Conservation (phyloP, 2,797 vertebrate genomes). For the Clarias platycephalus region DNA sequence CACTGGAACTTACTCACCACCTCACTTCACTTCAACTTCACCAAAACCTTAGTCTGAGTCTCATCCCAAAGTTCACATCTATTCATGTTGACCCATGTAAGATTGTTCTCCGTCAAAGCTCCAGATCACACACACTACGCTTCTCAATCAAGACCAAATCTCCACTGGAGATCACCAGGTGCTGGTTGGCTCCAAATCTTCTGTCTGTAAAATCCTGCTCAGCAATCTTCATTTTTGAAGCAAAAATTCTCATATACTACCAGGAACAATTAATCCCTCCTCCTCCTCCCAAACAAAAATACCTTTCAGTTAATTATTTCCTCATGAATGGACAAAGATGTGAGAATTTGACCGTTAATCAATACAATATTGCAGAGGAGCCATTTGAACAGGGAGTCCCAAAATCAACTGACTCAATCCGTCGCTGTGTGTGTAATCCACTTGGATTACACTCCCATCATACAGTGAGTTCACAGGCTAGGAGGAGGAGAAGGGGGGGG, state of each 20-base stretch:
- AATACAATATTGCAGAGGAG: constrained; percentile 29
- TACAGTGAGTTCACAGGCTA: constrained; percentile 53
- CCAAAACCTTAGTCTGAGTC: background rate
- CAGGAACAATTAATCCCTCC: constrained; percentile 5
- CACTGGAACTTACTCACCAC: constrained; percentile 16
- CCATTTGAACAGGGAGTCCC: constrained; percentile 39
- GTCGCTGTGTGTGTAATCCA: constrained; percentile 74
- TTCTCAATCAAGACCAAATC: constrained; percentile 3
- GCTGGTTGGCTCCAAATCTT: constrained; percentile 15
- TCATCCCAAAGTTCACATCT: constrained; percentile 48
- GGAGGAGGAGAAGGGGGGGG: constrained; percentile 35
- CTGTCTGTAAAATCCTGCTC: constrained; percentile 23
- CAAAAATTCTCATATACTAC: constrained; percentile 16
- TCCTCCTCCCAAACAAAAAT: background rate
- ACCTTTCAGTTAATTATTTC: background rate
- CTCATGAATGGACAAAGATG: constrained; percentile 4
- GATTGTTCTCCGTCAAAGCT: constrained; percentile 7
- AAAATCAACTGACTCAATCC: constrained; percentile 57
- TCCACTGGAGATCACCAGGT: constrained; percentile 14
- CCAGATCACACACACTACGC: constrained; percentile 20
- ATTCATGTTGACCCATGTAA: constrained; percentile 58
- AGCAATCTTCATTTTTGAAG: constrained; percentile 33
- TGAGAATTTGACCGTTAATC: constrained; percentile 3
- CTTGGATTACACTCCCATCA: constrained; percentile 76
- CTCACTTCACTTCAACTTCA: background rate